A percentile compares a stretch with the other conserved stretches of the same genome.
Evolutionary conservation across 2,888 invertebrate genomes (phyloP).

Genomic region (Caenorhabditis panamensis): DNA sequence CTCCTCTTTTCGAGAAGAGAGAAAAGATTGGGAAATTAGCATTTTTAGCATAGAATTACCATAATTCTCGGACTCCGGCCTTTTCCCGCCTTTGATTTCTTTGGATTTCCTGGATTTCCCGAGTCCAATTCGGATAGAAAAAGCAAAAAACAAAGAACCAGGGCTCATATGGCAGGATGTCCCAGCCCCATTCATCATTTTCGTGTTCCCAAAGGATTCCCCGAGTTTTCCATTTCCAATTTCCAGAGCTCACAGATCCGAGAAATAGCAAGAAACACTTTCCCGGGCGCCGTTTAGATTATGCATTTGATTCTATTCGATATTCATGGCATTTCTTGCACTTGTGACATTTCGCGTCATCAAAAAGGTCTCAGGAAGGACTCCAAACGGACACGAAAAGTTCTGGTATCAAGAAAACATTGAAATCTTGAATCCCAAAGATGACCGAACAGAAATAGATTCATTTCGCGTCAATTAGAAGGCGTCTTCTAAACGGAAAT

Average conservation of each 20-base stretch:
- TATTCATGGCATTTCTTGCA: not conserved
- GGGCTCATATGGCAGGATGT: too few species aligned
- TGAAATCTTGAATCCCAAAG: too few species aligned
- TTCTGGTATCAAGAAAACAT: too few species aligned
- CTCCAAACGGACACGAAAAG: too few species aligned
- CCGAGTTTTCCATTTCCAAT: not conserved
- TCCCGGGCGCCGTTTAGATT: not conserved
- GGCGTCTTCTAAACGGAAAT: not conserved
- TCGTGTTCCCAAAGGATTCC: not conserved
- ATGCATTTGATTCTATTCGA: not conserved
- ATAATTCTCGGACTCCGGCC: conserved; percentile 34
- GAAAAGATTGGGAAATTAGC: not conserved
- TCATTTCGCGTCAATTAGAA: not conserved
- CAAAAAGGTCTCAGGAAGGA: not conserved
- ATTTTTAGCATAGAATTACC: conserved; percentile 27
- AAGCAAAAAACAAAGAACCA: too few species aligned
- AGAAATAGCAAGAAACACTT: not conserved
- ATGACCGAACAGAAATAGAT: not conserved
- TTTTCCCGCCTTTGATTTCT: too few species aligned
- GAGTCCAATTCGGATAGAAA: too few species aligned
- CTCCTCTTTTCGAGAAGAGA: not conserved
- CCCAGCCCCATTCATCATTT: not conserved
- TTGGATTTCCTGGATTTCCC: too few species aligned
- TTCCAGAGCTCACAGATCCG: too few species aligned
- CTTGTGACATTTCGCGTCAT: not conserved